Conservation (phyloP, 1,140 invertebrate genomes). For the Drosophila elegans region DNA sequence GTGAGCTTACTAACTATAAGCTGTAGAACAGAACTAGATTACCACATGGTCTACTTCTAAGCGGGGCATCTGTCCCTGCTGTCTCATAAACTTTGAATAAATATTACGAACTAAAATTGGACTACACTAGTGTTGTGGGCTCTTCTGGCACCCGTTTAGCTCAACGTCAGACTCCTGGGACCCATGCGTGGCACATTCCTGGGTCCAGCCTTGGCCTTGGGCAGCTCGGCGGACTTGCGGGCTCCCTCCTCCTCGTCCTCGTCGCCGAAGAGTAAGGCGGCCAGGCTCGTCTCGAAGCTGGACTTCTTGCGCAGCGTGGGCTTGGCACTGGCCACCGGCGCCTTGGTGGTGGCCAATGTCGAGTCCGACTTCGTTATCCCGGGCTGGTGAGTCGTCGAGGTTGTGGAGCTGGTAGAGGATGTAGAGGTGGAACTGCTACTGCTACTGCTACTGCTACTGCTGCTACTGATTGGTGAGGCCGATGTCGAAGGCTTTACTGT, state of each 20-base stretch:
- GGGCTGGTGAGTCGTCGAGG: conserved; percentile 37
- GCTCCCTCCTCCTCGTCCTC: conserved; percentile 70
- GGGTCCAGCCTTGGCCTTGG: conserved; percentile 50
- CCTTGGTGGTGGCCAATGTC: conserved; percentile 33
- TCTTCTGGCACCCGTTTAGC: conserved; percentile 28
- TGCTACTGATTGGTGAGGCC: conserved; percentile 15
- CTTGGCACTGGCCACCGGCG: conserved; percentile 23
- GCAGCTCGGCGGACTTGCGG: conserved; percentile 46
- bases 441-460: neutral
- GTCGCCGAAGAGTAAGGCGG: conserved; percentile 77
- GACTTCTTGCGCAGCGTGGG: conserved; percentile 66
- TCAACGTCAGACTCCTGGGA: conserved; percentile 65
- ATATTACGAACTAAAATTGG: conserved; percentile 72
- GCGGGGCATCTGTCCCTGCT: conserved; percentile 14
- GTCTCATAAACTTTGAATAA: conserved; percentile 56
- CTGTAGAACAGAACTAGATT: conserved; percentile 64
- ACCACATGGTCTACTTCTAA: conserved; percentile 51
- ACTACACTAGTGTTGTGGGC: conserved; percentile 46
- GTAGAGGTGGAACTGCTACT: conserved; percentile 24
- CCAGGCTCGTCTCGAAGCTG: conserved; percentile 78
- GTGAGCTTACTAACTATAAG: conserved; percentile 52
- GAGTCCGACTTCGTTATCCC: conserved; percentile 32
- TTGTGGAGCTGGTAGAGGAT: conserved; percentile 34
- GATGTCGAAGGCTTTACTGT: conserved; percentile 27
- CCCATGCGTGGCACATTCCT: conserved; percentile 77